Evolutionary conservation across 2,113 vertebrate species (phyloP).

Genomic region (Oncorhynchus kisutch): DNA sequence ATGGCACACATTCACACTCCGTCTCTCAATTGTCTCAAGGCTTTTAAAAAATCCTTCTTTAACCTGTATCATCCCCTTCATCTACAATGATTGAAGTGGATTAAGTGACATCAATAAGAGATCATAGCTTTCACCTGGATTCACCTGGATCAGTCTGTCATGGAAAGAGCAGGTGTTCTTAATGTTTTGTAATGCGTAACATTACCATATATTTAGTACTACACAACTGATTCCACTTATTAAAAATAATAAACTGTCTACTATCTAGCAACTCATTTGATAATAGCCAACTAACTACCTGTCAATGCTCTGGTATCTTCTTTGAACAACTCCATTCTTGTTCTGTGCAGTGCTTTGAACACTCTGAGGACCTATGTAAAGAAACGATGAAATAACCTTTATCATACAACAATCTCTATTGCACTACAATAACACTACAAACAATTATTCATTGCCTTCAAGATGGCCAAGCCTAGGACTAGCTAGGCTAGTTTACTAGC

Average conservation of each 20-base stretch:
- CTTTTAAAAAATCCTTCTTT: too few species aligned
- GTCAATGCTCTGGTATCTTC: constrained; percentile 66
- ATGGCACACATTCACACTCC: too few species aligned
- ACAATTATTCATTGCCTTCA: not conserved
- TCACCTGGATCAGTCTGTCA: too few species aligned
- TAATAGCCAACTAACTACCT: constrained; percentile 54
- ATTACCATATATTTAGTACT: not conserved
- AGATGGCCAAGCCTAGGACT: not conserved
- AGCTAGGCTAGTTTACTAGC: not conserved
- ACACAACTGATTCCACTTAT: not conserved
- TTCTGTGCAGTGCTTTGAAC: constrained; percentile 75
- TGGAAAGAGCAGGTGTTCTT: too few species aligned
- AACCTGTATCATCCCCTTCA: too few species aligned
- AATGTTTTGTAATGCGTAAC: too few species aligned
- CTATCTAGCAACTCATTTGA: too few species aligned
- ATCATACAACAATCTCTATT: not conserved
- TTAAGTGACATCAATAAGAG: too few species aligned
- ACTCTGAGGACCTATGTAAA: constrained; percentile 61
- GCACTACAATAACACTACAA: not conserved
- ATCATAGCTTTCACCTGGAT: too few species aligned
- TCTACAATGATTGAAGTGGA: too few species aligned
- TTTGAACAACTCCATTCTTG: constrained; percentile 70
- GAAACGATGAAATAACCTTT: not conserved
- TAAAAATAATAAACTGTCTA: not conserved
- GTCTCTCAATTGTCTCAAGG: too few species aligned